phyloP scores from a whole-genome alignment of 2,797 vertebrate genomes.

The Siniperca scherzeri region DNA sequence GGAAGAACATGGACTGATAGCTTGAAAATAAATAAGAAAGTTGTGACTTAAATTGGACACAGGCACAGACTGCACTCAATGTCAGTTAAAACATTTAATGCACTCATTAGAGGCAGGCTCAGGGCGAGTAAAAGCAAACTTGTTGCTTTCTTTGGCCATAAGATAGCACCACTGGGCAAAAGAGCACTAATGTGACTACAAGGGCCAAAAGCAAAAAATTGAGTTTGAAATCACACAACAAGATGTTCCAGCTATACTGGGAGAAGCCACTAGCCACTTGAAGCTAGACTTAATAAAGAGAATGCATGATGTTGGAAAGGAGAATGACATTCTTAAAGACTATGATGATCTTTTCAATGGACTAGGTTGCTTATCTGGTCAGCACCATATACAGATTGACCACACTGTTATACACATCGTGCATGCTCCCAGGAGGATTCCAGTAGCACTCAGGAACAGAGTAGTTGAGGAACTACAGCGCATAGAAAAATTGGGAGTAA shows the following conservation, averaged over 20 bases:
- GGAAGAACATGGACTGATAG: neutral
- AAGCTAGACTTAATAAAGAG: neutral
- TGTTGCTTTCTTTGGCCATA: neutral
- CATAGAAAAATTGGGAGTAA: constrained; percentile 13
- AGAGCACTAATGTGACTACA: no score
- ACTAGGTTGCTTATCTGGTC: constrained; percentile 14
- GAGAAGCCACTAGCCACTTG: no score
- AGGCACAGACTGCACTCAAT: neutral
- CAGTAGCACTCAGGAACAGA: constrained; percentile 18
- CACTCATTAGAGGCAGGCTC: neutral
- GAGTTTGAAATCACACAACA: no score
- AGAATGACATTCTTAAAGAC: constrained; percentile 8
- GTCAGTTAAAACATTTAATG: neutral
- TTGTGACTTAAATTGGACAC: neutral
- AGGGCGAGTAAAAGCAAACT: neutral
- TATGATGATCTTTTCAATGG: constrained; percentile 30
- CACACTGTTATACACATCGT: constrained; percentile 13
- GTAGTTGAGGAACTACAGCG: neutral
- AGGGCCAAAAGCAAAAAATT: no score
- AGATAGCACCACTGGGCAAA: neutral
- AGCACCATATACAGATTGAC: constrained; percentile 24
- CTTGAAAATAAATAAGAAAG: neutral
- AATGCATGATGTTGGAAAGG: neutral
- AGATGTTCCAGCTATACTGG: no score
- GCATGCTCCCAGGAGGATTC: neutral